Evolutionary conservation across 2,113 vertebrate species (phyloP).

Genomic region (Eptesicus fuscus): DNA sequence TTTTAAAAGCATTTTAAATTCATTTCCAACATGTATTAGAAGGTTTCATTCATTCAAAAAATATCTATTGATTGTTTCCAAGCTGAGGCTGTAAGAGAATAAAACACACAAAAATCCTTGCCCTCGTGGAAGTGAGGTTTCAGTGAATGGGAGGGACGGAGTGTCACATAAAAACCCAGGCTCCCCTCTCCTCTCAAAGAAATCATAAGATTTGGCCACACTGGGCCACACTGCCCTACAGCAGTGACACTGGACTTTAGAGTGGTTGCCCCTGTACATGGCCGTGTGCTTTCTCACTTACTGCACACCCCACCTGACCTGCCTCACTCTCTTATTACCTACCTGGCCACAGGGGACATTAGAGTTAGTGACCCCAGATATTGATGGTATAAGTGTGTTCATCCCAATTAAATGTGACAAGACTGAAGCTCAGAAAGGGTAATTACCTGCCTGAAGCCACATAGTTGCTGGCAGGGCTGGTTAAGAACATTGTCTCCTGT

Average conservation of each 20-base stretch:
- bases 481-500: background rate
- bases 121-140: background rate
- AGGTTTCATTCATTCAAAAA: background rate
- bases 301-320: background rate
- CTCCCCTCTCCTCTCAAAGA: background rate
- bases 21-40: background rate
- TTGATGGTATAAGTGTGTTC: background rate
- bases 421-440: background rate
- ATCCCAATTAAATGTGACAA: background rate
- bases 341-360: background rate
- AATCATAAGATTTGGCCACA: background rate
- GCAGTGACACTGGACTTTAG: background rate
- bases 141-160: background rate
- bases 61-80: background rate
- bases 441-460: background rate
- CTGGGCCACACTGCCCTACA: background rate
- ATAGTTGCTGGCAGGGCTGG: background rate
- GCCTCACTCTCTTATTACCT: background rate
- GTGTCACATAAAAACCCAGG: background rate
- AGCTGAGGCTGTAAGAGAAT: background rate
- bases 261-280: background rate
- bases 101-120: background rate
- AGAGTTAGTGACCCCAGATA: background rate
- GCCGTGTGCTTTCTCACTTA: background rate
- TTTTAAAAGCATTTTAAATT: conserved; percentile 6